Evolutionary conservation across 1,140 invertebrate species (phyloP).

Genomic region (Aphidius gifuensis): DNA sequence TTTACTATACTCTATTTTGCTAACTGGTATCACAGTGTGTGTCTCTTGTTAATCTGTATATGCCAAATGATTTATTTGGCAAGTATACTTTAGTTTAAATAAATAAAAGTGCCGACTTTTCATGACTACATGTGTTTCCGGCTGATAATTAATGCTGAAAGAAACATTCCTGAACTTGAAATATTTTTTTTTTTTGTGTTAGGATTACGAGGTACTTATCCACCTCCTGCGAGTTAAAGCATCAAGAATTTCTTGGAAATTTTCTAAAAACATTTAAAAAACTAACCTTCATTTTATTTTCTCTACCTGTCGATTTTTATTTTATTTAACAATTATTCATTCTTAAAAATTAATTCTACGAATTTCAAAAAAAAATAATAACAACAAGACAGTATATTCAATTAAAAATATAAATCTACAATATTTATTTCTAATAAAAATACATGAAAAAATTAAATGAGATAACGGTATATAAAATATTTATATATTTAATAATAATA

Average conservation of each 20-base stretch:
- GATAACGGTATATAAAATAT: too few relatives aligned
- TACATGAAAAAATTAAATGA: too few relatives aligned
- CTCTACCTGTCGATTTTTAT: not conserved
- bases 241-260: not conserved
- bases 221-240: not conserved
- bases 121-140: conserved; percentile 14
- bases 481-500: not conserved
- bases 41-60: too few relatives aligned
- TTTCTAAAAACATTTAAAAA: not conserved
- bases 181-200: not conserved
- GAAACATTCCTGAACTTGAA: conserved; percentile 12
- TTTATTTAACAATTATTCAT: not conserved
- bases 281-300: not conserved
- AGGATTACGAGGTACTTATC: not conserved
- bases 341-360: too few relatives aligned
- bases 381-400: too few relatives aligned
- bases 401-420: too few relatives aligned
- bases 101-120: not conserved
- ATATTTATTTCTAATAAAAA: too few relatives aligned
- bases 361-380: too few relatives aligned
- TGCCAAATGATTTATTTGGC: too few relatives aligned
- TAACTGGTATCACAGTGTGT: too few relatives aligned
- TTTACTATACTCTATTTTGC: too few relatives aligned
- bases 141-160: conserved; percentile 16
- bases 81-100: too few relatives aligned